Evolutionary conservation across 2,113 vertebrate species (phyloP), one percentile per base, ranked within the genome.

Genomic region (Eleginops maclovinus): DNA sequence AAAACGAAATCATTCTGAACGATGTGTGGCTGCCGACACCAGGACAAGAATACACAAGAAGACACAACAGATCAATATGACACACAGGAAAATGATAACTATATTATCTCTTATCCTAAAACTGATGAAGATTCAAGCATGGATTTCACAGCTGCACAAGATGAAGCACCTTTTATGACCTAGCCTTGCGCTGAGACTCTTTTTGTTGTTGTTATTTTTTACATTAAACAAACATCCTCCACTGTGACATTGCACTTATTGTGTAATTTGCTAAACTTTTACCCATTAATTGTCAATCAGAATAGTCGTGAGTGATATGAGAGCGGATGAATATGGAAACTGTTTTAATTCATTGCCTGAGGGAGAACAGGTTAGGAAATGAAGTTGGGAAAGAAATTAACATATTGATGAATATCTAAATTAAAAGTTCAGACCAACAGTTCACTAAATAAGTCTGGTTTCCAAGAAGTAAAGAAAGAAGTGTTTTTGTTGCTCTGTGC

Each of bases 301-400:
- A 16, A 12, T 24, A 21, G 51, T 49, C 9, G 56, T 46, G 56
- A 77, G 24, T 31, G 73, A 76, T 87, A 87, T 83, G 26, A 10
- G 21, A 36, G 44, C 51, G 47, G 28, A 81, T 81, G 61, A 83
- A 74, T 77, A 74, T 83, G 81, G 63, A 83, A 16, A 46, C 4
- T n/a, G 3, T 43, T 73, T 73, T 55, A 58, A 76, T 46, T 53
- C 17, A 28, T 31, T 31, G 73, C 55, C 73, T 9, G 51, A 51
- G 74, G 74, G 69, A 50, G 15, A 62, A 14, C 6, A 19, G 15
- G 15, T 51, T 28, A 72, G 61, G 55, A 73, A 28, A 12, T 41
- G 53, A 44, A 21, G 24, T 21, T 13, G 28, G 31, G 11, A 43
- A 19, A 3, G 46, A 53, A 21, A 43, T 74, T 9, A 36, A 46